These are phyloP conservation scores for Thinocorus orbignyianus DNA, from an alignment of 2,113 vertebrate species.

Conservation along the genomic window DNA sequence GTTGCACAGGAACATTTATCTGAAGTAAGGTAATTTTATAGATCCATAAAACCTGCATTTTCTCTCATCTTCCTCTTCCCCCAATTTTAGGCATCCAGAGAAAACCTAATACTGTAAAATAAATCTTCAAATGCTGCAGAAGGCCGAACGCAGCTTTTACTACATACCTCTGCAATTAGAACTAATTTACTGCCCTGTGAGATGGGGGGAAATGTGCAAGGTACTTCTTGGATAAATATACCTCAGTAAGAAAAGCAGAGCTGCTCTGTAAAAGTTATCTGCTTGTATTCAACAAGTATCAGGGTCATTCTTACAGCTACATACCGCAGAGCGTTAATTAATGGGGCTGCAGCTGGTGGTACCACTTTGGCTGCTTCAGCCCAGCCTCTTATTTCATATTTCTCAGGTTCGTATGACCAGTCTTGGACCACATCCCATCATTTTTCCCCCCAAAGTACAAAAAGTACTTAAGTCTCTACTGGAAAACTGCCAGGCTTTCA, in stretches of 20 bases:
- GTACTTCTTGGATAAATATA: constrained; percentile 78
- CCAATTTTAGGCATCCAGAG: constrained; percentile 52
- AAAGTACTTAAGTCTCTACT: constrained; percentile 77
- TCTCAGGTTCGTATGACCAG: constrained; percentile 76
- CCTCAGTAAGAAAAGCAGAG: constrained; percentile 64
- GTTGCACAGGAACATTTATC: constrained; percentile 53
- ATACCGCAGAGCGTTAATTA: constrained; percentile 83
- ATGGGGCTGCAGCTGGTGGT: constrained; percentile 88
- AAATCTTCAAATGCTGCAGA: constrained; percentile 74
- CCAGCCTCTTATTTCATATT: constrained; percentile 76
- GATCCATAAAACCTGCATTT: constrained; percentile 72
- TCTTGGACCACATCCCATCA: constrained; percentile 82
- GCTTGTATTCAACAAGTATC: constrained; percentile 78
- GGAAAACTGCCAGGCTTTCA: constrained; percentile 76
- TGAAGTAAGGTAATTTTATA: constrained; percentile 63
- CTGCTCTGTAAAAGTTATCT: constrained; percentile 77
- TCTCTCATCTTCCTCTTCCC: constrained; percentile 48
- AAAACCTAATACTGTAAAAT: constrained; percentile 67
- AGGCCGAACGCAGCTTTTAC: constrained; percentile 70
- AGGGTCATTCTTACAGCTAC: constrained; percentile 78
- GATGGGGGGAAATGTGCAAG: constrained; percentile 67
- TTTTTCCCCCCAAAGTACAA: constrained; percentile 72
- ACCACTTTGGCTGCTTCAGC: constrained; percentile 82
- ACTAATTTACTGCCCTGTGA: constrained; percentile 81
- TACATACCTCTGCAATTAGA: constrained; percentile 78